These are phyloP conservation scores for Perodicticus potto DNA, from an alignment of 2,797 vertebrate genomes.

Conservation along the genomic window DNA sequence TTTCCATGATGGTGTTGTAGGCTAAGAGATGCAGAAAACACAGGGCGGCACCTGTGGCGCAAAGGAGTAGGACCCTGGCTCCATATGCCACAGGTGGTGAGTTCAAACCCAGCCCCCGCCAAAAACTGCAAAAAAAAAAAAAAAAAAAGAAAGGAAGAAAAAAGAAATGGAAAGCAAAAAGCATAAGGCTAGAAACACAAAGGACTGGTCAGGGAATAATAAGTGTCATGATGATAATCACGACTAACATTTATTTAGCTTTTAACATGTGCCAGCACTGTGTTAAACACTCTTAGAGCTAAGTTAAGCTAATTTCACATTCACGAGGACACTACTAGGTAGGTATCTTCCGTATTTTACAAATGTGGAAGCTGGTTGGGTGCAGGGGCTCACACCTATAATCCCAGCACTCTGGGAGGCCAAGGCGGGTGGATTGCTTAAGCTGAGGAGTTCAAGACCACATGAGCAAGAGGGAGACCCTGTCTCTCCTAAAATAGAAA, in stretches of 20 bases:
- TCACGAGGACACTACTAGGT: background rate
- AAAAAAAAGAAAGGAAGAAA: too few species aligned
- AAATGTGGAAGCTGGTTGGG: background rate
- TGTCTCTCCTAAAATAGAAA: too few species aligned
- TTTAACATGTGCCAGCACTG: background rate
- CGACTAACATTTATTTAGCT: background rate
- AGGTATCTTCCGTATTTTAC: background rate
- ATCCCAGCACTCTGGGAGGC: too few species aligned
- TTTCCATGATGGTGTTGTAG: background rate
- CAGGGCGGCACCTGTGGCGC: too few species aligned
- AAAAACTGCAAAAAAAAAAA: too few species aligned
- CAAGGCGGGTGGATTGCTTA: too few species aligned
- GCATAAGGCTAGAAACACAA: background rate
- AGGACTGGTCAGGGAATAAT: background rate
- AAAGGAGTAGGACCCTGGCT: too few species aligned
- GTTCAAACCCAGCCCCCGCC: too few species aligned
- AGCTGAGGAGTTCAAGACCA: too few species aligned
- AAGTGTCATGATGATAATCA: background rate
- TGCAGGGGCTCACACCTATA: too few species aligned
- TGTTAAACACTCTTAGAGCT: background rate
- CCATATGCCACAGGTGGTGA: too few species aligned
- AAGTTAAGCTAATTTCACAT: background rate
- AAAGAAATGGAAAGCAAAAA: background rate
- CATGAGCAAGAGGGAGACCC: too few species aligned
- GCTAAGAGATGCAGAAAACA: slow-evolving; percentile 4